Evolutionary conservation across 2,113 vertebrate species (phyloP), one percentile per base, ranked within the genome.

Genomic region (Siniperca chuatsi): DNA sequence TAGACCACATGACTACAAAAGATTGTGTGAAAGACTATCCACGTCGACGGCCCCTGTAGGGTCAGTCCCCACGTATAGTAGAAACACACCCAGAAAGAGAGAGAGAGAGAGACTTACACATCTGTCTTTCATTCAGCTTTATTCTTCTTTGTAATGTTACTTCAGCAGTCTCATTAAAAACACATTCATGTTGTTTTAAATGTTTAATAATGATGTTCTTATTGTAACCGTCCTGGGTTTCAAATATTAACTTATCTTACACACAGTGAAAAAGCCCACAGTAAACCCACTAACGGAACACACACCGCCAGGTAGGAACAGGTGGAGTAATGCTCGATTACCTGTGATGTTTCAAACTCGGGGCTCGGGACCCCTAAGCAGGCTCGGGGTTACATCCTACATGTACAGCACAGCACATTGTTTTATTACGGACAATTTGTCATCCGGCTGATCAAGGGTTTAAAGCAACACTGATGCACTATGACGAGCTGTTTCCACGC

Each of bases 101-200:
- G 35, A 21, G 2, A 68, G 8, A 20, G 1, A 50, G 15, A 37
- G 42, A 40, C 1, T 9, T 20, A 65, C 37, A 54, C 37, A 35
- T 69, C 29, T 62, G 54, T 57, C 29, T 75, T 80, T 85, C 42
- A 68, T 83, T 83, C 68, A 66, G 21, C 67, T 90, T 88, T 88
- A 81, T 88, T 90, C 80, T 44, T 84, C 71, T 76, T 65, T 79
- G 72, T 29, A 70, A 57, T 13, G 9, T 42, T 76, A 29, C n/a
- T 35, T 52, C 54, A 68, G 80, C 74, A 85, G 60, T 83, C 52
- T 64, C 74, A 84, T 48, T 16, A 48, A 48, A 48, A 48, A 48
- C 83, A 88, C 75, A 80, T 80, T 81, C 70, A 70, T 48, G 21
- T 71, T 66, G 42, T 60, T 87, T 80, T 68, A 75, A 79, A 70